Percentiles rank a stretch among this genome's conserved stretches.
Conservation (phyloP, 1,140 invertebrate genomes). For the Solenopsis invicta region DNA sequence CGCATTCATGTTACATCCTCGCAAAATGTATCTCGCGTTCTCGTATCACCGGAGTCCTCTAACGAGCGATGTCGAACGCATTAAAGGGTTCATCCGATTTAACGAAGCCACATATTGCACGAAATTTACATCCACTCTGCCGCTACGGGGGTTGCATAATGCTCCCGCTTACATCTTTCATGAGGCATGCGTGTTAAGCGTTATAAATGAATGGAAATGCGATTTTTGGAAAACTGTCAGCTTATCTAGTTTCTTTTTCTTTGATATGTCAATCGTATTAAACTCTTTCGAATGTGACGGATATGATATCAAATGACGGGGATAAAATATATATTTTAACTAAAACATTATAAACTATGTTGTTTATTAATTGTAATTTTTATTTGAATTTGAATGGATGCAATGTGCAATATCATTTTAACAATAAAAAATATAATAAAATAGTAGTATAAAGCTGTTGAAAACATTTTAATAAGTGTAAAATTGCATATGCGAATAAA, state of each 20-base stretch:
- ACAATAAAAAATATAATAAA: not conserved
- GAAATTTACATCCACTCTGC: conserved; percentile 51
- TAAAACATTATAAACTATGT: not conserved
- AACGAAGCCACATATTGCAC: conserved; percentile 46
- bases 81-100: conserved; percentile 49
- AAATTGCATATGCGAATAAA: conserved; percentile 29
- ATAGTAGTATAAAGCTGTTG: conserved; percentile 13
- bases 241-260: not conserved
- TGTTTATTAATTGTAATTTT: conserved; percentile 8
- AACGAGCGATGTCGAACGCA: conserved; percentile 55
- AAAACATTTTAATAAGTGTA: conserved; percentile 46
- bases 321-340: not conserved
- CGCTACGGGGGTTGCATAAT: conserved; percentile 59
- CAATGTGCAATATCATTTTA: conserved; percentile 10
- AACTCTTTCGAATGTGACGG: not conserved
- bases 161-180: conserved; percentile 68
- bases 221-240: conserved; percentile 27
- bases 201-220: conserved; percentile 61
- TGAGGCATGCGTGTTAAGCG: conserved; percentile 51
- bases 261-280: not conserved
- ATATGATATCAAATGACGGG: conserved; percentile 1
- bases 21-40: conserved; percentile 49
- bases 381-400: conserved; percentile 4
- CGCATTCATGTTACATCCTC: conserved; percentile 18
- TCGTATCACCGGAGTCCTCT: conserved; percentile 24